Evolutionary conservation across 2,888 invertebrate genomes (phyloP), one percentile per base, ranked within the genome.

Genomic region (Athalia cordata): DNA sequence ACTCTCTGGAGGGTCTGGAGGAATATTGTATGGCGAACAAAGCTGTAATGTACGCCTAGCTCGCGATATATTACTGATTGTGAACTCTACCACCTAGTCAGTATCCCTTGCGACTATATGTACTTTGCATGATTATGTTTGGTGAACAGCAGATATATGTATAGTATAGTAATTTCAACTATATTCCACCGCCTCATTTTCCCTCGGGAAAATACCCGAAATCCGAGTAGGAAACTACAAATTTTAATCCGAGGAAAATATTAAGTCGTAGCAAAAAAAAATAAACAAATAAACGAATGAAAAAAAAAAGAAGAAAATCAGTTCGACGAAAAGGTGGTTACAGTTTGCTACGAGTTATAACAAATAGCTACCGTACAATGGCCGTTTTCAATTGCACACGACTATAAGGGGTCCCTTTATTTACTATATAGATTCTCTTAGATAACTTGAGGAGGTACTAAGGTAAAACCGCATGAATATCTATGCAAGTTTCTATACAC

Each of bases 301-400:
- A 11, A 29, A 29, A 29, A 29, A 29, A 29, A 29, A 29, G 29
- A 29, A 29, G 2, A 45, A 59, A 72, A 59, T 72, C 9, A 15
- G 72, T 72, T 29, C 29, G 47, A 72, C 45, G 47, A 59, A 29
- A 57, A 72, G 9, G 45, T 13, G 29, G 52, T 68, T 55, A 43
- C 52, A 68, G 29, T 55, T 15, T 15, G 52, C 55, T 29, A 9
- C 29, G 13, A 43, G 29, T 55, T 7, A n/a, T 55, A n/a, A 11
- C 55, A 0, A 11, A n/a, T 5, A 5, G 9, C 7, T 9, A 11
- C 7, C n/a, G n/a, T 7, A 6, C n/a, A 7, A 68, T 13, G 50
- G 43, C 29, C 55, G 43, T 55, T 68, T 68, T 55, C 68, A 68
- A 68, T 68, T 68, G 49, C 43, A 68, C 43, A 13, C 1, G 45